These are phyloP conservation scores for Eumeta japonica DNA, from an alignment of 1,140 invertebrate genomes.

Conservation along the genomic window DNA sequence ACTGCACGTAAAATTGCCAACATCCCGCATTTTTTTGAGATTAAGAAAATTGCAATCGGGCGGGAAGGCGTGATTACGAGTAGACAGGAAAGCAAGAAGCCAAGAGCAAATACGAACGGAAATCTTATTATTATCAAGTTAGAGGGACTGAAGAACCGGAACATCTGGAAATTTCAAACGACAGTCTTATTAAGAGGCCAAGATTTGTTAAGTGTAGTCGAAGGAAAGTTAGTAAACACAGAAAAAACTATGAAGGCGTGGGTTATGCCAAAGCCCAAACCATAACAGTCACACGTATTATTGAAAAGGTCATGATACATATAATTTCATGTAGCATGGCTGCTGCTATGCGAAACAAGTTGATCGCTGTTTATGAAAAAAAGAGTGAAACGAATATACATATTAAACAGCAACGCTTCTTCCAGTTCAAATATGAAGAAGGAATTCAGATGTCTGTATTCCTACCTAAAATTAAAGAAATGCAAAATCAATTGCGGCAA, in stretches of 20 bases:
- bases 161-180: conserved; percentile 4
- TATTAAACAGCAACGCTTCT: conserved; percentile 26
- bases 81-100: too few relatives aligned
- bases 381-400: conserved; percentile 27
- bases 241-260: not conserved
- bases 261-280: not conserved
- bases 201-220: not conserved
- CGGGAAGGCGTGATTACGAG: too few relatives aligned
- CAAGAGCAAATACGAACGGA: not conserved
- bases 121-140: not conserved
- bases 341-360: conserved; percentile 33
- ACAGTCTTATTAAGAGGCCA: not conserved
- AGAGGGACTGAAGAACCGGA: not conserved
- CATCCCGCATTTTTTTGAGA: too few relatives aligned
- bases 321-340: conserved; percentile 24
- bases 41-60: too few relatives aligned
- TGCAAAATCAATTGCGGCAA: conserved; percentile 14
- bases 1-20: too few relatives aligned
- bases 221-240: not conserved
- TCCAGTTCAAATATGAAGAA: conserved; percentile 12
- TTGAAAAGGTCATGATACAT: conserved; percentile 16
- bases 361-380: conserved; percentile 30
- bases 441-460: not conserved
- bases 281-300: conserved; percentile 15
- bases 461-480: conserved; percentile 4